Evolutionary conservation across 2,888 invertebrate species (phyloP), one percentile per base, ranked within the genome.

Genomic region (Sericinus montela): DNA sequence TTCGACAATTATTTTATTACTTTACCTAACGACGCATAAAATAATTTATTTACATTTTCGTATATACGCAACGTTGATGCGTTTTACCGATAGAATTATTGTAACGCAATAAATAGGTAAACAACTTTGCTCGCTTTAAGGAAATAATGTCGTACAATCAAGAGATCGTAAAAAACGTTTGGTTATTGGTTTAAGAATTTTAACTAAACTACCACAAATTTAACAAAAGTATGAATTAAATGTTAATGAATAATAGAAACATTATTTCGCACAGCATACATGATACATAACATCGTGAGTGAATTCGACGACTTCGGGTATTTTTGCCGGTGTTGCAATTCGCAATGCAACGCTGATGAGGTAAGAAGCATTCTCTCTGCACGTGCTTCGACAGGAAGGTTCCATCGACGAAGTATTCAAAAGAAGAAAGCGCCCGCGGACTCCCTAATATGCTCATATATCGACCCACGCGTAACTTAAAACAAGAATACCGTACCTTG

Each of bases 251-350:
- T 3, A 46, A 34, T 40, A 15, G 6, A 16, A 32, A 46, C 25
- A 32, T 14, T 57, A 57, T 40, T 58, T 62, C 61, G 62, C 60
- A 57, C 34, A 45, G 62, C 52, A 47, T 11, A 11, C 4, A 13
- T 7, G 13, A 51, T 52, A 38, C 34, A 40, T 49, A 42, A 55
- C 47, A 51, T 53, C 58, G 57, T 56, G 52, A 59, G 59, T 54
- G 48, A 50, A 44, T 57, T 49, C 48, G 51, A 52, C 51, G 51
- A 48, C 53, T 52, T 52, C 53, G 46, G 46, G 50, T 57, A 57
- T 58, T 60, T 59, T 52, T 56, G 56, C 54, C 53, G 52, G 54
- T 58, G 59, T 58, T 58, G 58, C 55, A 62, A 63, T 64, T 64
- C 64, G 64, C 64, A 60, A 49, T 60, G 63, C 64, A 61, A 57